Evolutionary conservation across 2,888 invertebrate species (phyloP).

Genomic region (Euplagia quadripunctaria): DNA sequence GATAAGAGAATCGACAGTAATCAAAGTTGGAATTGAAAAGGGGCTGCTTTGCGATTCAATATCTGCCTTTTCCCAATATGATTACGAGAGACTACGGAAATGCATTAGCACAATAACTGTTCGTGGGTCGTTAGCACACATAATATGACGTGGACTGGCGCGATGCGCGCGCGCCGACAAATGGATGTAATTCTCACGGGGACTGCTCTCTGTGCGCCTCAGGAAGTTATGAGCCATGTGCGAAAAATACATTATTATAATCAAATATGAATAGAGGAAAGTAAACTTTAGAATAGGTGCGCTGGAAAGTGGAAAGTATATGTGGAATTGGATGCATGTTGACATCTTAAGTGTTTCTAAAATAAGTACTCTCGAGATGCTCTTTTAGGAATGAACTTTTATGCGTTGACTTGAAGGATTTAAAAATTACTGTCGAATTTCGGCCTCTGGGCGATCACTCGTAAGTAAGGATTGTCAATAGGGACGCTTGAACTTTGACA

Average conservation of each 20-base stretch:
- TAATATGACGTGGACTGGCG: constrained; percentile 63
- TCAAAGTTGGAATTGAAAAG: constrained; percentile 44
- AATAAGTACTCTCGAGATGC: background rate
- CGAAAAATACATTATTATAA: constrained; percentile 19
- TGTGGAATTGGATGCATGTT: background rate
- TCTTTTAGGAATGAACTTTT: too few relatives aligned
- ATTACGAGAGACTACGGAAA: constrained; percentile 59
- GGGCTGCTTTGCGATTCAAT: constrained; percentile 49
- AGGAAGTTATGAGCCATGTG: constrained; percentile 30
- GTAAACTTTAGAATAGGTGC: background rate
- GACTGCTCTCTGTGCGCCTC: constrained; percentile 30
- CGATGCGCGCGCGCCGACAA: constrained; percentile 63
- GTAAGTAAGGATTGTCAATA: too few relatives aligned
- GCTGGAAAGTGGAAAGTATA: background rate
- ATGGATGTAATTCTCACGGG: constrained; percentile 73
- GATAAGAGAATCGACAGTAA: constrained; percentile 41
- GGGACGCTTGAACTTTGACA: too few relatives aligned
- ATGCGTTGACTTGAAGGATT: too few relatives aligned
- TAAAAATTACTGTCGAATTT: too few relatives aligned
- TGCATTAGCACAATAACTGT: constrained; percentile 71
- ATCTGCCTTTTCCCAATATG: constrained; percentile 43
- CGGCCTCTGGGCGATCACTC: too few relatives aligned
- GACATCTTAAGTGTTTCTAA: background rate
- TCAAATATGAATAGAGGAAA: constrained; percentile 10
- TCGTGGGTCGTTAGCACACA: constrained; percentile 63